Evolutionary conservation across 2,113 vertebrate species (phyloP), one percentile per base, ranked within the genome.

Genomic region (Connochaetes taurinus): DNA sequence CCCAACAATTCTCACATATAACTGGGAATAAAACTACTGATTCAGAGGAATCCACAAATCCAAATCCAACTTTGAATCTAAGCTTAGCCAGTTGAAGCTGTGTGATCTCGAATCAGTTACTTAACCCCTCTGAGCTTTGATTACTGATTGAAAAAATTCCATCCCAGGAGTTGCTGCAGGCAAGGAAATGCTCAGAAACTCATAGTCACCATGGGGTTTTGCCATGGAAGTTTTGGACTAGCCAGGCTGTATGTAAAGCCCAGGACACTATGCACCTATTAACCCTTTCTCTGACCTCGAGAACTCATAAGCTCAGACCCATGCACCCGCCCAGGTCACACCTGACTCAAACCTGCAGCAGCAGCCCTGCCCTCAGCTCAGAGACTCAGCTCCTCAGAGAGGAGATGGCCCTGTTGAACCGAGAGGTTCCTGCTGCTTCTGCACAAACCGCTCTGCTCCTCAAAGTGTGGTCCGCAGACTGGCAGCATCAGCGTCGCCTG

Each of bases 401-500:
- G 4, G 87, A 11, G 36, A 50, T 17, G 81, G 45, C 6, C 23
- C 36, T 45, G 29, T 17, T 1, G 6, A 43, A 29, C 10, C 7
- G 5, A 2, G 71, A 0, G 3, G 12, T 10, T 7, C 23, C 55
- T 6, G 1, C 29, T 2, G 0, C 84, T 36, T 33, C 21, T 23
- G 62, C 36, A 25, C 57, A 50, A 13, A 58, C 52, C 2, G 0
- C 16, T 8, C 31, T 31, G 31, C 40, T 27, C 2, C 81, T 55
- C 33, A 14, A 3, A 5, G 40, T 14, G 55, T 17, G 43, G 62
- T 7, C 60, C 2, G 2, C 23, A 36, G 55, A 8, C 33, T 31
- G 0, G 36, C 4, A 3, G 67, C 57, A 0, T 27, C 17, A 2
- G 45, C 12, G 0, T 4, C 0, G 0, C 67, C 47, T 0, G 8